Conservation (phyloP, 2,113 vertebrate genomes). For the Syrmaticus mikado region DNA sequence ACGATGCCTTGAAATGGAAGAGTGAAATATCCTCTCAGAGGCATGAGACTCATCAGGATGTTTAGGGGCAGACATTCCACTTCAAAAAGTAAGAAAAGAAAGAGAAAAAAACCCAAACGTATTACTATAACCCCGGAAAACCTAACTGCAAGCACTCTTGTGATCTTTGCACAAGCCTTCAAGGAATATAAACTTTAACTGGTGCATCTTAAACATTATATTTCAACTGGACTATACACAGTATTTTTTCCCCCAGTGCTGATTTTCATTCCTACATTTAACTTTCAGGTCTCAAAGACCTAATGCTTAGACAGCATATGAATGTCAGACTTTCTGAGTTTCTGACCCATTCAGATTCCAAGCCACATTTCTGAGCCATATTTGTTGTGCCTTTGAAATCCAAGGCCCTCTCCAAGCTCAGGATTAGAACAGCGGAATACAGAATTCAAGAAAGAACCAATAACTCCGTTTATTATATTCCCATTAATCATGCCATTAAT, state of each 20-base stretch:
- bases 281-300: background rate
- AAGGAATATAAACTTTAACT: background rate
- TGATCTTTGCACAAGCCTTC: background rate
- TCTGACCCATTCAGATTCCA: accelerated
- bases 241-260: background rate
- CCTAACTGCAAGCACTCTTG: background rate
- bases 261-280: background rate
- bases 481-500: background rate
- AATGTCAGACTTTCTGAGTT: background rate
- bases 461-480: background rate
- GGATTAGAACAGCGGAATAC: background rate
- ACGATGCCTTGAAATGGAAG: background rate
- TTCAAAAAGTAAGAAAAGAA: too few relatives aligned
- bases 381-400: background rate
- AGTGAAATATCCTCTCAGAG: background rate
- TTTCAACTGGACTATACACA: background rate
- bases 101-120: background rate
- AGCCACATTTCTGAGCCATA: background rate
- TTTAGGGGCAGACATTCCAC: background rate
- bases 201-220: background rate
- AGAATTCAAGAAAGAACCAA: background rate
- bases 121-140: background rate
- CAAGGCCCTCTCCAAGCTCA: background rate
- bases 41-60: background rate
- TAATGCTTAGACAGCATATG: background rate